A percentile compares a stretch with the other conserved stretches of the same genome.
Conservation (phyloP, 2,113 vertebrate genomes). For the Psophia crepitans region DNA sequence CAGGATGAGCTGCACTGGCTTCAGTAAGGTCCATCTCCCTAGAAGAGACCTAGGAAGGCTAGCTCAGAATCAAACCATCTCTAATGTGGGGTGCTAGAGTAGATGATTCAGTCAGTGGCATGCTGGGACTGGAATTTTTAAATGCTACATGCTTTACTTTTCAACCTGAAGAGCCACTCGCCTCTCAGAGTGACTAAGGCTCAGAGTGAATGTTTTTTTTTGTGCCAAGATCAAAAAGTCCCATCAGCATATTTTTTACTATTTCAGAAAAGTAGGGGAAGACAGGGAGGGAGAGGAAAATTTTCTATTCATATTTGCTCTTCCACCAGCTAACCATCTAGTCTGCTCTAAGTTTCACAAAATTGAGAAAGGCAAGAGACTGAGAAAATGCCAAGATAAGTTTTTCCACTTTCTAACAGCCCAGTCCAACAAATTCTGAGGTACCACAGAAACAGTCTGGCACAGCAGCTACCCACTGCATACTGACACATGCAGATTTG, state of each 20-base stretch:
- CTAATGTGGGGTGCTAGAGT: rapidly evolving
- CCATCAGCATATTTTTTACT: not conserved
- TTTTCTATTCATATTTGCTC: not conserved
- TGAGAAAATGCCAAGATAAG: not conserved
- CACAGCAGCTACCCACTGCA: not conserved
- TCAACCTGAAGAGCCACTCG: not conserved
- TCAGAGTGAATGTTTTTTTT: not conserved
- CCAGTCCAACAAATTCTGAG: not conserved
- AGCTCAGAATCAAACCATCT: not conserved
- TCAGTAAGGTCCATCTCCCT: not conserved
- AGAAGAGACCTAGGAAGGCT: not conserved
- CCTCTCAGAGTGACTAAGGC: not conserved
- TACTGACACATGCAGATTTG: not conserved
- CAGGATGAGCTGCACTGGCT: not conserved
- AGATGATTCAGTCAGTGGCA: not conserved
- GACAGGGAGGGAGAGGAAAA: not conserved
- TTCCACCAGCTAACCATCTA: not conserved
- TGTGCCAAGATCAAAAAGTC: not conserved
- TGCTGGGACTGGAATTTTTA: not conserved
- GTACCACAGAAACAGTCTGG: not conserved
- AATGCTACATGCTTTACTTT: not conserved
- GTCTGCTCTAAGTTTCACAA: not conserved
- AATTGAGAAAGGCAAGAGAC: not conserved
- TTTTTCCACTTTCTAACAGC: not conserved
- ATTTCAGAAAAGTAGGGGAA: not conserved